Percentiles rank a stretch among this genome's conserved stretches.
These are phyloP conservation scores for Montipora sp. DNA, from an alignment of 64 coral and sea anemone species.

Conservation along the genomic window DNA sequence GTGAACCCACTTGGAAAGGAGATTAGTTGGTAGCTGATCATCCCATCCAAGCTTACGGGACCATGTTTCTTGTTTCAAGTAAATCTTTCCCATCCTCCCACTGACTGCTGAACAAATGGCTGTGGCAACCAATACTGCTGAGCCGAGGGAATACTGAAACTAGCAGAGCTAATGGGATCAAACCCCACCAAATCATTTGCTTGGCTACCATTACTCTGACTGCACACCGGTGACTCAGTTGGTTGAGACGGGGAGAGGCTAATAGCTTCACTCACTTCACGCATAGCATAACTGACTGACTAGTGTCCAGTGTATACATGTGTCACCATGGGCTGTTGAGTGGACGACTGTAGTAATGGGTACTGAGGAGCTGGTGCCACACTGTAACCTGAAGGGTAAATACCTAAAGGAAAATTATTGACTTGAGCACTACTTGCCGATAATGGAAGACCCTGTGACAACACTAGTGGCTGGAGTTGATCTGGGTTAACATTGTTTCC, in stretches of 20 bases:
- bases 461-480: neutral
- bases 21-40: constrained; percentile 55
- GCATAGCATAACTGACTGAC: neutral
- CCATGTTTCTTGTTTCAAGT: constrained; percentile 73
- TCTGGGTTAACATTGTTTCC: neutral
- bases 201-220: neutral
- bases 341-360: neutral
- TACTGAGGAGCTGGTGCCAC: too few species aligned
- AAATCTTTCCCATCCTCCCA: constrained; percentile 59
- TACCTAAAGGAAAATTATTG: neutral
- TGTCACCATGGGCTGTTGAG: neutral
- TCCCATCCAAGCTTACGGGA: constrained; percentile 69
- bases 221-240: neutral
- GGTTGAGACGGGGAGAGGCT: too few species aligned
- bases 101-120: constrained; percentile 16
- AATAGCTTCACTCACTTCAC: too few species aligned
- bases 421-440: constrained; percentile 1
- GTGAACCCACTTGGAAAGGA: constrained; percentile 29
- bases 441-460: neutral
- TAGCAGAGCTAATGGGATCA: neutral
- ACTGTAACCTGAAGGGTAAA: neutral
- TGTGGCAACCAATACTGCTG: constrained; percentile 13
- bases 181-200: neutral
- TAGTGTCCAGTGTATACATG: neutral
- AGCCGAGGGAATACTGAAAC: neutral